A percentile compares a stretch with the other conserved stretches of the same genome.
Conservation (phyloP, 2,797 vertebrate species). For the Squalus acanthias region DNA sequence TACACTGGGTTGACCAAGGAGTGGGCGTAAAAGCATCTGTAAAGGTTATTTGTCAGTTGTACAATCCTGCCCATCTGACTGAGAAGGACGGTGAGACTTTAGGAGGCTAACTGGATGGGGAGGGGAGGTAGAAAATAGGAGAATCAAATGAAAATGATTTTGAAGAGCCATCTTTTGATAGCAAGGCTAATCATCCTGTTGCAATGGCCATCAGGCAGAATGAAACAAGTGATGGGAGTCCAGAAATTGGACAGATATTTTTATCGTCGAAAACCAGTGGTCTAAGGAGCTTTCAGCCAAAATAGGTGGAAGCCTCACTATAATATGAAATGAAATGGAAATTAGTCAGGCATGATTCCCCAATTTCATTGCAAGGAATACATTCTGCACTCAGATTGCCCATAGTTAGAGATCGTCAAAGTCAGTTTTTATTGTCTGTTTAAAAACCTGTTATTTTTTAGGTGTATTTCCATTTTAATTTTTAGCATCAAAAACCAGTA, state of each 20-base stretch:
- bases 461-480: background rate
- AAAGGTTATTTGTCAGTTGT: no score
- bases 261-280: background rate
- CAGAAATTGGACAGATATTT: background rate
- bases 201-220: background rate
- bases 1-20: no score
- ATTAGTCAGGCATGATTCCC: background rate
- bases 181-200: background rate
- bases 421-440: background rate
- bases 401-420: background rate
- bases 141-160: background rate
- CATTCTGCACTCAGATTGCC: background rate
- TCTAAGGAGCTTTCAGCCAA: background rate
- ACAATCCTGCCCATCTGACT: background rate
- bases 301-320: background rate
- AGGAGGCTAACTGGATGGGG: background rate
- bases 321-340: conserved; percentile 9
- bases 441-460: background rate
- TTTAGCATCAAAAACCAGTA: background rate
- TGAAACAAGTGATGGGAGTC: background rate
- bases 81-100: background rate
- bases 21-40: background rate
- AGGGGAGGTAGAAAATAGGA: background rate
- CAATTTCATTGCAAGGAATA: background rate
- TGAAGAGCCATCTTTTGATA: background rate